Evolutionary conservation across 2,113 vertebrate species (phyloP).

Genomic region (Dipodomys merriami): DNA sequence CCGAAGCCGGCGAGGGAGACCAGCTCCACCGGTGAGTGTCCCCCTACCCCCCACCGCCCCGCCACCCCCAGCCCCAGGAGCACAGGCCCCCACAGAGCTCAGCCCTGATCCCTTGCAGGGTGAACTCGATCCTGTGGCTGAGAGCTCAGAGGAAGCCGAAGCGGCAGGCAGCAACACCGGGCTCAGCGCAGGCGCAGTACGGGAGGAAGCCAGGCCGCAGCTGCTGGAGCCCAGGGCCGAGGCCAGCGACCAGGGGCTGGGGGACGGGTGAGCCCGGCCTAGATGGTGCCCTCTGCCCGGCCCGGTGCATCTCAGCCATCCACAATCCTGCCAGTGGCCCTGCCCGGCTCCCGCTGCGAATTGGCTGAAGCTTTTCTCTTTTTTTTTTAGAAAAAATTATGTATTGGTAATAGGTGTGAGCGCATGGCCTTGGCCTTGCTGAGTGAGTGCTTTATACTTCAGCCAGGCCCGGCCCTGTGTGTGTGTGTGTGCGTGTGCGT

Average conservation of each 20-base stretch:
- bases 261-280: neutral
- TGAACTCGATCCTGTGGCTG: neutral
- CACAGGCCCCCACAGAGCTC: neutral
- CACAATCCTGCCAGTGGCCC: neutral
- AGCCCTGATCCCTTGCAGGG: conserved; percentile 20
- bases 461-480: no score
- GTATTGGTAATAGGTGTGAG: no score
- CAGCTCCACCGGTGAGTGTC: conserved; percentile 52
- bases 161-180: neutral
- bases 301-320: fast-evolving
- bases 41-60: neutral
- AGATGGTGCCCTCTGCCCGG: fast-evolving
- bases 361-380: no score
- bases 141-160: conserved; percentile 60
- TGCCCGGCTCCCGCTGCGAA: neutral
- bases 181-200: conserved; percentile 65
- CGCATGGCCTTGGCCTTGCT: no score
- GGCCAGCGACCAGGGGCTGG: conserved; percentile 72
- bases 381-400: no score
- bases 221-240: conserved; percentile 82
- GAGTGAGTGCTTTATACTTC: no score
- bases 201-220: conserved; percentile 79
- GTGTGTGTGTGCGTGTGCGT: no score
- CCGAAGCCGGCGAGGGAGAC: conserved; percentile 78
- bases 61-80: neutral